Conservation (phyloP, 2,113 vertebrate genomes). For the Campylomormyrus tamandua region DNA sequence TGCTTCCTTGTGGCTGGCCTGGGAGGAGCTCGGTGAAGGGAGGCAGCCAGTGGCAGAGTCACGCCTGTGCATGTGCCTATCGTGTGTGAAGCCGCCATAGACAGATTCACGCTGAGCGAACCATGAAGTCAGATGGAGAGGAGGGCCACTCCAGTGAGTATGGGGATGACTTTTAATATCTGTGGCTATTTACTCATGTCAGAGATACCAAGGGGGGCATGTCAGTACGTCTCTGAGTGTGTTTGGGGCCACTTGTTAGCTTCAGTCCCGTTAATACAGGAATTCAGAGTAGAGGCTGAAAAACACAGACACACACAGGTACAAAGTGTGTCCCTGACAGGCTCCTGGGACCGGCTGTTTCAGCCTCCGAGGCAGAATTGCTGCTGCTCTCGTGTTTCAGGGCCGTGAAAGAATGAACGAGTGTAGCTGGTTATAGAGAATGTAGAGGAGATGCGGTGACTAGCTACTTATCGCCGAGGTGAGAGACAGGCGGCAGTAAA, state of each 20-base stretch:
- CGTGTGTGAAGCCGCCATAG: not conserved
- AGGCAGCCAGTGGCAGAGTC: not conserved
- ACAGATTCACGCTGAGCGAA: not conserved
- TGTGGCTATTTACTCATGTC: not conserved
- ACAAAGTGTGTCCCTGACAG: not conserved
- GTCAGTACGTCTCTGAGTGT: not conserved
- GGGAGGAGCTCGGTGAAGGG: not conserved
- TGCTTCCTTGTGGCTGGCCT: not conserved
- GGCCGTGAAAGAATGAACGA: not conserved
- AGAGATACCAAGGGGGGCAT: not conserved
- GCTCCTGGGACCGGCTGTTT: not conserved
- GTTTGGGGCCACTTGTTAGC: not conserved
- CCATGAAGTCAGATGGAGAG: constrained; percentile 1
- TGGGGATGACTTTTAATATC: not conserved
- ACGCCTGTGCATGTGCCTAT: not conserved
- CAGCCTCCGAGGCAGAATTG: not conserved
- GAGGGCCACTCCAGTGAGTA: not conserved
- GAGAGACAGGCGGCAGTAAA: not conserved
- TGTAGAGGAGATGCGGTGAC: not conserved
- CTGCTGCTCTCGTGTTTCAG: not conserved
- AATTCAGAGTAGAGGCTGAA: not conserved
- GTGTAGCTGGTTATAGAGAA: not conserved
- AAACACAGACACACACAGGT: not conserved
- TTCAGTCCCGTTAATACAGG: not conserved
- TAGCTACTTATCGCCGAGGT: not conserved